phyloP scores from a whole-genome alignment of 2,888 invertebrate genomes.

The Auanema sp. region DNA sequence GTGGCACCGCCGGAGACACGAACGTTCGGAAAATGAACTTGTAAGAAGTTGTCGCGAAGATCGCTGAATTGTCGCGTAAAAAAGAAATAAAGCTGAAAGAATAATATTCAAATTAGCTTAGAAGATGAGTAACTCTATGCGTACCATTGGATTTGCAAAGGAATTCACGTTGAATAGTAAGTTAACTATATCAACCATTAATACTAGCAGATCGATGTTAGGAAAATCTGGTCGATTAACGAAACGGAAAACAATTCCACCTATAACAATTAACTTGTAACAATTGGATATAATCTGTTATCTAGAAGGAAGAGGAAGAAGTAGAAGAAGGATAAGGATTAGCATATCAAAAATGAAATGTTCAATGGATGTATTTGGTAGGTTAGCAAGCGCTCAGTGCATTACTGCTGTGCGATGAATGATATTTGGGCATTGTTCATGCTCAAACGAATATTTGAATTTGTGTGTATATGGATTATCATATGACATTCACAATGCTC shows the following conservation, averaged over 20 bases:
- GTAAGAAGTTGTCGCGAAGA: constrained; percentile 39
- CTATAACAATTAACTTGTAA: constrained; percentile 24
- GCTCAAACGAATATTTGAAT: constrained; percentile 5
- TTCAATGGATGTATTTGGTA: too few species aligned
- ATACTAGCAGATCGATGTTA: constrained; percentile 45
- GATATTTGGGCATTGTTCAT: constrained; percentile 8
- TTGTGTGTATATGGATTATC: too few species aligned
- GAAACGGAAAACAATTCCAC: constrained; percentile 58
- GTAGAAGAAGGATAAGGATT: too few species aligned
- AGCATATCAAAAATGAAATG: too few species aligned
- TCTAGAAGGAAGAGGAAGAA: too few species aligned
- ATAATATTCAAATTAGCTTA: neutral
- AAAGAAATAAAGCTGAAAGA: constrained; percentile 58
- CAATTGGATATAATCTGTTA: too few species aligned
- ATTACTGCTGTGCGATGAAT: too few species aligned
- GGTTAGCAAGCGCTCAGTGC: too few species aligned
- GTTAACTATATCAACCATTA: constrained; percentile 60
- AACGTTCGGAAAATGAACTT: constrained; percentile 23
- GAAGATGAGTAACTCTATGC: too few species aligned
- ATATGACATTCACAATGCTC: too few species aligned
- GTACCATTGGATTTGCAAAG: constrained; percentile 60
- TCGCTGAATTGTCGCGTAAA: constrained; percentile 63
- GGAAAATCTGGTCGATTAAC: constrained; percentile 49
- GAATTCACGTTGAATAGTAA: constrained; percentile 62
- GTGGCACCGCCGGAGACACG: too few species aligned